phyloP scores from a whole-genome alignment of 2,113 vertebrate genomes.

The Lates calcarifer region DNA sequence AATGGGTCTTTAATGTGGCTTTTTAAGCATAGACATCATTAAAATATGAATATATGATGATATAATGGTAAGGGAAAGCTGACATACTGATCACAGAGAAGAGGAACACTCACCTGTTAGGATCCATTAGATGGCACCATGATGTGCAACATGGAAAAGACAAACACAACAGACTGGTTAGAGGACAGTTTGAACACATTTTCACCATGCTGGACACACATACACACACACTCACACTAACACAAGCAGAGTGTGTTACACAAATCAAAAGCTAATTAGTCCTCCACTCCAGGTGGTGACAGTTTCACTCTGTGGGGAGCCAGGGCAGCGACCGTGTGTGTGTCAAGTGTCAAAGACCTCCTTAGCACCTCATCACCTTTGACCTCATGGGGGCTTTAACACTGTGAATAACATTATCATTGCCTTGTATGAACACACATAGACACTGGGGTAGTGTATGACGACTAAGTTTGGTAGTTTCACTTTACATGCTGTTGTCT shows the following conservation, averaged over 20 bases:
- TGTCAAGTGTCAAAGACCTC: slow-evolving; percentile 79
- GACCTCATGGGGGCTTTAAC: slow-evolving; percentile 63
- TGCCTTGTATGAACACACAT: slow-evolving; percentile 20
- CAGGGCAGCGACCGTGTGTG: slow-evolving; percentile 46
- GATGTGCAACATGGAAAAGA: slow-evolving; percentile 50
- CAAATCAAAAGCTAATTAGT: slow-evolving; percentile 81
- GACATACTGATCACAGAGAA: background rate
- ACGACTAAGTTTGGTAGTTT: background rate
- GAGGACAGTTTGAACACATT: slow-evolving; percentile 3
- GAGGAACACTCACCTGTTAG: slow-evolving; percentile 63
- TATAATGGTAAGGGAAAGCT: background rate
- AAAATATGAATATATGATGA: background rate
- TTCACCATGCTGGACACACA: background rate
- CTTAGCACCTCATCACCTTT: slow-evolving; percentile 78
- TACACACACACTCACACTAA: background rate
- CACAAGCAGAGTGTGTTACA: slow-evolving; percentile 59
- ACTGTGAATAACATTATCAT: slow-evolving; percentile 53
- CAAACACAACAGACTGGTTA: slow-evolving; percentile 36
- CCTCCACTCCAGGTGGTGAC: slow-evolving; percentile 78
- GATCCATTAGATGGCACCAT: background rate
- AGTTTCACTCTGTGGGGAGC: slow-evolving; percentile 73
- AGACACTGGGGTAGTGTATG: background rate
- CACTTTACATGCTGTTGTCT: slow-evolving; percentile 22
- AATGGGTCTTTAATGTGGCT: background rate
- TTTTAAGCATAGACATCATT: background rate